Conservation (phyloP, 2,888 invertebrate species). For the Mongoloraphidia duomilia region DNA sequence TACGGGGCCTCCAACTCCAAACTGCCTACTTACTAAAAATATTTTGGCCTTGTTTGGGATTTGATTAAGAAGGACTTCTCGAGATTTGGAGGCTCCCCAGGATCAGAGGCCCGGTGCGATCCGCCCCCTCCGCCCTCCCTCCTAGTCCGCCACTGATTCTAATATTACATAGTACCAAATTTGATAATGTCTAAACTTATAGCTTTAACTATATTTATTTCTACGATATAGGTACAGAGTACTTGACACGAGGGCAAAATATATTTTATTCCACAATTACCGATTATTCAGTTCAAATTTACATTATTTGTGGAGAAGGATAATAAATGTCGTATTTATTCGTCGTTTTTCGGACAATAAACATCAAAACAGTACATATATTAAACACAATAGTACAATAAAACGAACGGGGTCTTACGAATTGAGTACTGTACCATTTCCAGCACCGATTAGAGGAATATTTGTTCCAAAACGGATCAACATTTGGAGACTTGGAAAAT, state of each 20-base stretch:
- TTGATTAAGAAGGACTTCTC: too few relatives aligned
- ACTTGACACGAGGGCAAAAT: constrained; percentile 55
- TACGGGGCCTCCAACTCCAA: too few relatives aligned
- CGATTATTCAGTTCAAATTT: constrained; percentile 49
- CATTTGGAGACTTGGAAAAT: constrained; percentile 49
- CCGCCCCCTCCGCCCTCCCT: too few relatives aligned
- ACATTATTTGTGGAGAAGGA: constrained; percentile 61
- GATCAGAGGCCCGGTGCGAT: too few relatives aligned
- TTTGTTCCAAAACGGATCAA: constrained; percentile 48
- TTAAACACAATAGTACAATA: constrained; percentile 12
- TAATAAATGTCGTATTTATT: constrained; percentile 60
- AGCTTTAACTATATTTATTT: constrained; percentile 6
- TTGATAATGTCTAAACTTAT: background rate
- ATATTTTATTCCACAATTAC: constrained; percentile 53
- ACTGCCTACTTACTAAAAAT: too few relatives aligned
- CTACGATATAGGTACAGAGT: constrained; percentile 41
- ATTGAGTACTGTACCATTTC: constrained; percentile 59
- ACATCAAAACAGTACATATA: constrained; percentile 4
- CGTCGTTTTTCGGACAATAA: constrained; percentile 24
- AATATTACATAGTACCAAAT: too few relatives aligned
- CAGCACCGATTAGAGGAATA: constrained; percentile 39
- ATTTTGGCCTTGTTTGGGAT: too few relatives aligned
- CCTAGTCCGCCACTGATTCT: too few relatives aligned
- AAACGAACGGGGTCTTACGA: constrained; percentile 45
- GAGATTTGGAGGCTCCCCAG: too few relatives aligned